Evolutionary conservation across 1,140 invertebrate genomes (phyloP), one percentile per base, ranked within the genome.

Genomic region (Drosophila eugracilis): DNA sequence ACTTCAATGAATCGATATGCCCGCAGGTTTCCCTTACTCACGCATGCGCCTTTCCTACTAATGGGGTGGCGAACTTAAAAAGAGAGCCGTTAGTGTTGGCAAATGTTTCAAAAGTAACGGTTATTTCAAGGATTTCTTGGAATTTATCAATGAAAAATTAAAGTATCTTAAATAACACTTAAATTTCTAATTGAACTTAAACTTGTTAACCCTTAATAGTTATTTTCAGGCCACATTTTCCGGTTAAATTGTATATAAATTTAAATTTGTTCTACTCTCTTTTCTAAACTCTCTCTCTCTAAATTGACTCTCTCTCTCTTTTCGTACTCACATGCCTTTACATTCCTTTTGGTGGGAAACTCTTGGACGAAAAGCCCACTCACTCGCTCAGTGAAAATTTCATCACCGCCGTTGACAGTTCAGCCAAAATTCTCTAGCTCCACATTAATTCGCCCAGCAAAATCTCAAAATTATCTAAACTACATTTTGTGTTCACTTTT

Each of bases 391-490:
- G 89, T 90, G 89, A 90, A 90, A 90, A 89, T 90, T 90, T 90
- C 85, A 89, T 90, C 89, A 90, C 89, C 84, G 89, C 75, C 75
- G 89, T 78, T 70, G 80, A 72, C 55, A 89, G 89, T 90, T 89
- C 77, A 89, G 73, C 14, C 63, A 53, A 53, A 81, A 53, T 69
- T 63, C 71, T 80, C 5, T 63, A 44, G 79, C 73, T 73, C 44
- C 55, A 49, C 49, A 48, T 59, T 59, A 69, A 77, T 75, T 86
- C 42, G 59, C 58, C 1, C 24, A 62, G 42, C 21, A 32, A 81
- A 83, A 47, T 66, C 71, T 47, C n/a, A 37, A 63, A 62, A 42
- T 45, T 36, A 74, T 36, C 36, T 52, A 75, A 83, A 77, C 42
- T 67, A 22, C 30, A 42, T 57, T 60, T 66, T 54, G 48, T 48